Evolutionary conservation across 2,888 invertebrate species (phyloP).

Genomic region (Beris morrisii): DNA sequence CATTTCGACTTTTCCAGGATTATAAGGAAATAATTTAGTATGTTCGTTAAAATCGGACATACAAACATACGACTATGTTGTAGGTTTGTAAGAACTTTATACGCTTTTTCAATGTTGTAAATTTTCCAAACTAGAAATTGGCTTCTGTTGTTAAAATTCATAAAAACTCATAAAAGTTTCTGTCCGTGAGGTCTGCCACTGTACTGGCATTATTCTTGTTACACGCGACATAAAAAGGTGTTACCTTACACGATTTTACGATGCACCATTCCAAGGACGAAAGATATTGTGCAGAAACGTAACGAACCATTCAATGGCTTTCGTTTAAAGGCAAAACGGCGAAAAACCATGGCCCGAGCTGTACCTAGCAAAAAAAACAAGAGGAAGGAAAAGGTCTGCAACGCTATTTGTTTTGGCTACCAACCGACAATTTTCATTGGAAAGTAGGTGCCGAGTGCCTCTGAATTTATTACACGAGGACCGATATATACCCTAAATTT

Average conservation of each 20-base stretch:
- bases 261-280: conserved; percentile 30
- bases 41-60: too few relatives aligned
- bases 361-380: conserved; percentile 6
- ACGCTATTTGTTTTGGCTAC: conserved; percentile 31
- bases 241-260: conserved; percentile 28
- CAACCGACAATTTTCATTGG: conserved; percentile 30
- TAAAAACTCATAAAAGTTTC: conserved; percentile 34
- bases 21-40: too few relatives aligned
- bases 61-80: too few relatives aligned
- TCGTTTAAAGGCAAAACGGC: conserved; percentile 31
- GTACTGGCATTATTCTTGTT: conserved; percentile 28
- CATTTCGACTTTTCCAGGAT: too few relatives aligned
- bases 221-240: conserved; percentile 37
- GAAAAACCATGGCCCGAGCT: conserved; percentile 6
- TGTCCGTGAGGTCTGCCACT: conserved; percentile 36
- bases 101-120: not conserved
- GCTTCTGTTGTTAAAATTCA: conserved; percentile 30
- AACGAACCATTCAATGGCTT: conserved; percentile 32
- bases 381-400: conserved; percentile 14
- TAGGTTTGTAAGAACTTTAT: not conserved
- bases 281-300: not conserved
- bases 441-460: conserved; percentile 28
- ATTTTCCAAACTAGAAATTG: conserved; percentile 6
- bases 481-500: not conserved
- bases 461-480: not conserved